A percentile compares a stretch with the other conserved stretches of the same genome.
Evolutionary conservation across 2,113 vertebrate genomes (phyloP).

Genomic region (Callionymus lyra): DNA sequence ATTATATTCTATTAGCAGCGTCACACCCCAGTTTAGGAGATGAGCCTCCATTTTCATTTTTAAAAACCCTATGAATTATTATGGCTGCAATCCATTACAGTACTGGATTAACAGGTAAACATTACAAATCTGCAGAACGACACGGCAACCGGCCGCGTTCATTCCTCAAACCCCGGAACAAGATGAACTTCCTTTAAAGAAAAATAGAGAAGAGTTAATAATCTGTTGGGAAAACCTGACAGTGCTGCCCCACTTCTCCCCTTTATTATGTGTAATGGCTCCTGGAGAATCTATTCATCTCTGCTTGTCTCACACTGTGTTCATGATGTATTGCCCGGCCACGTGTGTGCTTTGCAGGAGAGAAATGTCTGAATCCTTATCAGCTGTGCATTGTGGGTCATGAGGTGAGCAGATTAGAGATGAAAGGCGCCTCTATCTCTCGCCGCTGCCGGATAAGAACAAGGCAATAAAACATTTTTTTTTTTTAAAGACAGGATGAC

Average conservation of each 20-base stretch:
- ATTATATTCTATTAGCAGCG: no score
- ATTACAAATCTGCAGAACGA: no score
- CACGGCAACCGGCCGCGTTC: constrained; percentile 62
- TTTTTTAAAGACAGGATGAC: background rate
- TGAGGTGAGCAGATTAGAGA: constrained; percentile 16
- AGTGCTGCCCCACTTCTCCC: constrained; percentile 7
- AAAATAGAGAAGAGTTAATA: constrained; percentile 66
- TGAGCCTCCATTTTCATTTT: no score
- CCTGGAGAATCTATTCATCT: background rate
- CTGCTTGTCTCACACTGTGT: constrained; percentile 10
- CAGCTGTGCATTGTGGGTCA: constrained; percentile 25
- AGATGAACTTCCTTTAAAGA: constrained; percentile 69
- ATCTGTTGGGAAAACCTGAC: constrained; percentile 70
- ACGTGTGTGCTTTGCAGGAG: constrained; percentile 1
- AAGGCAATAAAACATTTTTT: constrained; percentile 14
- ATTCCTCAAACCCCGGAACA: constrained; percentile 80
- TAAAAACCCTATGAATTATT: no score
- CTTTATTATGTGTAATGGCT: constrained; percentile 9
- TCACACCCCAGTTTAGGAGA: no score
- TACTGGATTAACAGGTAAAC: no score
- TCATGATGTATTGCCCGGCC: constrained; percentile 1
- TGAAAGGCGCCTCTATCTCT: constrained; percentile 19
- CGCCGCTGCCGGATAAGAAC: background rate
- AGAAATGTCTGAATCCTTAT: constrained; percentile 20
- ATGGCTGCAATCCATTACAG: no score